phyloP scores from a whole-genome alignment of 2,797 vertebrate genomes.

The Nothura maculosa region DNA sequence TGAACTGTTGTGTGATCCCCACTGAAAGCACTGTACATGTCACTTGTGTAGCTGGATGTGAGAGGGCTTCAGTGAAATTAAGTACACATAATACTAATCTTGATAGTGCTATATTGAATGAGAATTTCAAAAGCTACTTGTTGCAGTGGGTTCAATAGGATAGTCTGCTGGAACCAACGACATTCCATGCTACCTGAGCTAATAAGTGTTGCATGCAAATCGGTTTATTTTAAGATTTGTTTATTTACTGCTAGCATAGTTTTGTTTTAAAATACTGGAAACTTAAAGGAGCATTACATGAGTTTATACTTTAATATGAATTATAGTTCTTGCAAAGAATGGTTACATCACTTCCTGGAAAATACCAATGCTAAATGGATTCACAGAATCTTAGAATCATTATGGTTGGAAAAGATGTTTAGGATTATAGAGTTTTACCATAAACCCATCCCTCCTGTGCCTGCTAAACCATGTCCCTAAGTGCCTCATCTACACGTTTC shows the following conservation, averaged over 20 bases:
- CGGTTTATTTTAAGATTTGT: not conserved
- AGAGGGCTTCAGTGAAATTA: not conserved
- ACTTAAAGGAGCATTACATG: conserved; percentile 38
- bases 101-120: not conserved
- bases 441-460: no score
- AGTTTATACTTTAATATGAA: conserved; percentile 62
- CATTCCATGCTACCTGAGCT: not conserved
- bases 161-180: not conserved
- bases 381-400: no score
- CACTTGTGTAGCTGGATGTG: not conserved
- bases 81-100: not conserved
- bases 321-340: conserved; percentile 21
- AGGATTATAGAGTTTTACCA: no score
- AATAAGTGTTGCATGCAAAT: not conserved
- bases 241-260: not conserved
- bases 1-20: not conserved
- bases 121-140: not conserved
- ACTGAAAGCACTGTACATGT: not conserved
- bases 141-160: not conserved
- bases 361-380: not conserved
- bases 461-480: no score
- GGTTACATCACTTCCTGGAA: conserved; percentile 40
- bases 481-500: no score
- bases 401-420: no score
- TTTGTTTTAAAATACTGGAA: conserved; percentile 47